A percentile compares a stretch with the other conserved stretches of the same genome.
phyloP scores from a whole-genome alignment of 2,797 vertebrate species.

The Falco berigora region DNA sequence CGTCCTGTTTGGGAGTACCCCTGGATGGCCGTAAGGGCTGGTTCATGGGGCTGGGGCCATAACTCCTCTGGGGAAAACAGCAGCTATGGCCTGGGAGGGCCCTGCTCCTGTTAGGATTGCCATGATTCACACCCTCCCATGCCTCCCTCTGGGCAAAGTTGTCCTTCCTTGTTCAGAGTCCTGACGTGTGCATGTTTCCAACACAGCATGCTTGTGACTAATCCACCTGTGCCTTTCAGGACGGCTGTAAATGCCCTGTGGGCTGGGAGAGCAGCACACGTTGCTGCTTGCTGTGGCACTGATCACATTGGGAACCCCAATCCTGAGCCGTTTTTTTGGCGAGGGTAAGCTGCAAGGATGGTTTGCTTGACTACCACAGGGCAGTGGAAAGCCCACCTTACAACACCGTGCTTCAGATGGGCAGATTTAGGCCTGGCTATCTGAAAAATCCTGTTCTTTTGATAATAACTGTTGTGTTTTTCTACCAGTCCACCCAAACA shows the following conservation, averaged over 20 bases:
- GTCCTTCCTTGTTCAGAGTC: neutral
- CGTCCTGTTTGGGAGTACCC: neutral
- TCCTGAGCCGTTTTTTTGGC: neutral
- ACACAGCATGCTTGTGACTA: fast-evolving
- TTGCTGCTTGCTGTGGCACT: fast-evolving
- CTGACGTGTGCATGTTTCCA: neutral
- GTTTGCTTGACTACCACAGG: neutral
- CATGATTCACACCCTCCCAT: neutral
- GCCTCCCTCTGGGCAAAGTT: neutral
- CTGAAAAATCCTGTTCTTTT: neutral
- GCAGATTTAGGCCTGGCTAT: too few species aligned
- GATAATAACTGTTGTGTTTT: too few species aligned
- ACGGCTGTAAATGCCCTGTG: fast-evolving
- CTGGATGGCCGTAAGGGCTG: fast-evolving
- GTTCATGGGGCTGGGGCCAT: neutral
- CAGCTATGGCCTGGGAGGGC: neutral
- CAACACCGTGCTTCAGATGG: fast-evolving
- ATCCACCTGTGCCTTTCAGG: neutral
- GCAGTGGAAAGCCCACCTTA: neutral
- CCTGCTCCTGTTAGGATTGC: neutral
- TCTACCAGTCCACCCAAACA: too few species aligned
- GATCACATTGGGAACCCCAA: fast-evolving
- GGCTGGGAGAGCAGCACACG: fast-evolving
- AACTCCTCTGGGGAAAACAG: neutral
- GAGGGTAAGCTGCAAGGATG: too few species aligned